These are phyloP conservation scores for Ptychodera flava DNA, from an alignment of 35 echinoderm and acorn worm species.

Conservation along the genomic window DNA sequence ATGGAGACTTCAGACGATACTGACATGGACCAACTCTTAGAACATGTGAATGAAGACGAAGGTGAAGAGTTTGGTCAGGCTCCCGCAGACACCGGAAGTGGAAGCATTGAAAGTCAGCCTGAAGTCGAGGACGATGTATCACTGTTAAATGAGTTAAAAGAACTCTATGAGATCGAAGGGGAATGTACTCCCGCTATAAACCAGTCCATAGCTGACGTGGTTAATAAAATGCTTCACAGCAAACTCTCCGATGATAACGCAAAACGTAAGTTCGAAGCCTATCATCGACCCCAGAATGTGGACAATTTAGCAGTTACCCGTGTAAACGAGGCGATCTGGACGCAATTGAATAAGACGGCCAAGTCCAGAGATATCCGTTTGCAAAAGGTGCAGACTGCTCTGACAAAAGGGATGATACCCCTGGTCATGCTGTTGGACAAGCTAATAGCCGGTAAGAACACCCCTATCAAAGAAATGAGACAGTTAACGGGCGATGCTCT, in stretches of 20 bases:
- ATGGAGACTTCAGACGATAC: too few relatives aligned
- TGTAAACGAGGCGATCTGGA: slow-evolving; percentile 28
- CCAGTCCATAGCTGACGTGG: slow-evolving; percentile 27
- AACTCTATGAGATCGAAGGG: too few relatives aligned
- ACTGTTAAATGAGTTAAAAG: too few relatives aligned
- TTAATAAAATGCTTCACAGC: slow-evolving; percentile 18
- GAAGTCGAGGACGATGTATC: too few relatives aligned
- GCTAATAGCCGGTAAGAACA: too few relatives aligned
- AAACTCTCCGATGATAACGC: slow-evolving; percentile 20
- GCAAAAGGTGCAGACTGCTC: neutral
- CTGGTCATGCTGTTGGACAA: neutral
- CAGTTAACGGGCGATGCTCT: slow-evolving; percentile 3
- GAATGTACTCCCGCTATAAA: too few relatives aligned
- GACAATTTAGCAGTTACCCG: slow-evolving; percentile 6
- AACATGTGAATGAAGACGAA: too few relatives aligned
- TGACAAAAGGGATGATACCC: slow-evolving; percentile 28
- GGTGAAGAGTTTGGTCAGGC: too few relatives aligned
- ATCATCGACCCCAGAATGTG: slow-evolving; percentile 13
- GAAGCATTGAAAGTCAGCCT: too few relatives aligned
- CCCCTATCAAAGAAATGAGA: too few relatives aligned
- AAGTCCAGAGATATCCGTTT: slow-evolving; percentile 14
- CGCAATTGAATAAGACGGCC: neutral
- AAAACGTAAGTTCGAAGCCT: slow-evolving; percentile 7
- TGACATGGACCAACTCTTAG: too few relatives aligned
- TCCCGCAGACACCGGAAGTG: too few relatives aligned